These are phyloP conservation scores for Gavia stellata DNA, from an alignment of 2,113 vertebrate species.

Conservation along the genomic window DNA sequence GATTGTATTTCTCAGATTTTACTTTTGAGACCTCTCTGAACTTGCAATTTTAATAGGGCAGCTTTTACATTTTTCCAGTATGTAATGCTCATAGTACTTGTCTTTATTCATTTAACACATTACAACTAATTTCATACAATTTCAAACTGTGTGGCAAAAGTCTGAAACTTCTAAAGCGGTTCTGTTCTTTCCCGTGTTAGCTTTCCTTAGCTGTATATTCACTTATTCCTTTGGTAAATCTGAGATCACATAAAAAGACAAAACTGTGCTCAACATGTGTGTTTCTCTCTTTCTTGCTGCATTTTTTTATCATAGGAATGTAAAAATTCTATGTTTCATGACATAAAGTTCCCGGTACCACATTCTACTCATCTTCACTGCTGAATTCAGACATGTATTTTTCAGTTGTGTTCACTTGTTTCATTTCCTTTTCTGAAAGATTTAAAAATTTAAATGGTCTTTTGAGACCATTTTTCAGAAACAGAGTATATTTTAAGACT, in stretches of 20 bases:
- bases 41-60: neutral
- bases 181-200: neutral
- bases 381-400: neutral
- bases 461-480: neutral
- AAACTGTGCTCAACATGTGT: too few species aligned
- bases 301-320: neutral
- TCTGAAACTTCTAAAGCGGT: neutral
- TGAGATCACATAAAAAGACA: neutral
- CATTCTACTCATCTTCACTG: neutral
- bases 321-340: neutral
- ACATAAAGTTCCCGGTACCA: neutral
- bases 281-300: neutral
- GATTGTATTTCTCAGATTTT: neutral
- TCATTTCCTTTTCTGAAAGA: neutral
- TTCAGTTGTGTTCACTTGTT: neutral
- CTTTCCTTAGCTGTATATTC: neutral
- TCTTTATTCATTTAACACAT: neutral
- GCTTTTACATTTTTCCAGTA: neutral
- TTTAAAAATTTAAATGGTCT: neutral
- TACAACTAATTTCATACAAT: neutral
- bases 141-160: neutral
- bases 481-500: neutral
- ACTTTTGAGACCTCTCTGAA: neutral
- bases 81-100: neutral
- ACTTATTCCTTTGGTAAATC: neutral